phyloP scores from a whole-genome alignment of 2,797 vertebrate genomes.

The Champsocephalus gunnari region DNA sequence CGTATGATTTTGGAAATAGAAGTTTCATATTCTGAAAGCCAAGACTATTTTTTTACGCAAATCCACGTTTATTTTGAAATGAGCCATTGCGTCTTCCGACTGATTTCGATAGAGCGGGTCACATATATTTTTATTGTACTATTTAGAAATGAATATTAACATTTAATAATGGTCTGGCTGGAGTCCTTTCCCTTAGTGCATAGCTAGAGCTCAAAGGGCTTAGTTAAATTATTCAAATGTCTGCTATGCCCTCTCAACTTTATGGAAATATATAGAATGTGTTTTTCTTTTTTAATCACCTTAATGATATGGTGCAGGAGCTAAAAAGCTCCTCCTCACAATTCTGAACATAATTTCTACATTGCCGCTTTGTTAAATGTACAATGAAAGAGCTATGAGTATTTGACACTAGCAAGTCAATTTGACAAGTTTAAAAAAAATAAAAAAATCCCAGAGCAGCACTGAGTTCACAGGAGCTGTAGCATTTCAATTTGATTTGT shows the following conservation, averaged over 20 bases:
- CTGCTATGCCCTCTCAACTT: not conserved
- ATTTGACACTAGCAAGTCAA: conserved; percentile 13
- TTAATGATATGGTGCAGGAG: not conserved
- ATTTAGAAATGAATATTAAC: no score
- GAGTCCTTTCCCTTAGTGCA: not conserved
- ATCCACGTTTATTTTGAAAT: no score
- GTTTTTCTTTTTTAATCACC: conserved; percentile 9
- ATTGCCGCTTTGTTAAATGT: conserved; percentile 44
- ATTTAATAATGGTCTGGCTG: no score
- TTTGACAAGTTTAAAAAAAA: conserved; percentile 22
- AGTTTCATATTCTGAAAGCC: no score
- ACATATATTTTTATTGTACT: no score
- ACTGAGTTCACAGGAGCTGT: conserved; percentile 12
- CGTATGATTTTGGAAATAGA: no score
- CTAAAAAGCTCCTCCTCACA: not conserved
- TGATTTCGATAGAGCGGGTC: no score
- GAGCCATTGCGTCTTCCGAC: no score
- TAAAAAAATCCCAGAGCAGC: not conserved
- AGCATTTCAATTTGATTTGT: conserved; percentile 20
- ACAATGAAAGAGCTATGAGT: conserved; percentile 23
- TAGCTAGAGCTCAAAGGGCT: not conserved
- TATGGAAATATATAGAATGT: conserved; percentile 5
- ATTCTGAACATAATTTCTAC: conserved; percentile 32
- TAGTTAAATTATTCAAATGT: not conserved
- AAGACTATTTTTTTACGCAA: no score